These are phyloP conservation scores for Halcyon smyrnensis DNA, from an alignment of 2,797 vertebrate genomes.

Conservation along the genomic window DNA sequence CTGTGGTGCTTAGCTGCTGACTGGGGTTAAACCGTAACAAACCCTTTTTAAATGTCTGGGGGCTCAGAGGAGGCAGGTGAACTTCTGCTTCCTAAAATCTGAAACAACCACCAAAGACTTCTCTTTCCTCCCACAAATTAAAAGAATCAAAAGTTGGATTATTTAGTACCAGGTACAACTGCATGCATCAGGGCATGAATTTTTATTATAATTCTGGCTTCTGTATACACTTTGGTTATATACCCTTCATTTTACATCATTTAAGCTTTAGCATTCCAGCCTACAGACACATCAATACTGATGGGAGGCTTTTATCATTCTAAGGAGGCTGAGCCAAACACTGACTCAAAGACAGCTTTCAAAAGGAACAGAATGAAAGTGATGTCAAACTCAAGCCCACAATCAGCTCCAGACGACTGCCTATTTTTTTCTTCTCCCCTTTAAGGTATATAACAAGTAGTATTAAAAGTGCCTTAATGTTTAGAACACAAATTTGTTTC, in stretches of 20 bases:
- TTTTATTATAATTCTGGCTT: slow-evolving; percentile 20
- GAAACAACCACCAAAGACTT: background rate
- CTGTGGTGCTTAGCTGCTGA: background rate
- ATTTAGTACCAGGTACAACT: background rate
- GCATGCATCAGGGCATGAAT: background rate
- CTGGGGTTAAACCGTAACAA: background rate
- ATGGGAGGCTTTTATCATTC: slow-evolving; percentile 70
- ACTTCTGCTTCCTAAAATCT: background rate
- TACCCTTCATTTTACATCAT: background rate
- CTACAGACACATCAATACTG: slow-evolving; percentile 58
- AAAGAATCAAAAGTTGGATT: background rate
- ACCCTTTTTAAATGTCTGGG: background rate
- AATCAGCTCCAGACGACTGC: slow-evolving; percentile 63
- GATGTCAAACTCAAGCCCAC: slow-evolving; percentile 74
- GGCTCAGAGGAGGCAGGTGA: background rate
- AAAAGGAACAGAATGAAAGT: slow-evolving; percentile 77
- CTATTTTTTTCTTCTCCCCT: slow-evolving; percentile 23
- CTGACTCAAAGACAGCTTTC: slow-evolving; percentile 74
- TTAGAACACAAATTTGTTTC: slow-evolving; percentile 77
- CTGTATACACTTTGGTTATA: background rate
- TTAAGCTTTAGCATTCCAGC: slow-evolving; percentile 37
- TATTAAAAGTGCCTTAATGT: slow-evolving; percentile 71
- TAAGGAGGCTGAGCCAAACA: slow-evolving; percentile 57
- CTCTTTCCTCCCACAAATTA: background rate
- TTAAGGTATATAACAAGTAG: slow-evolving; percentile 67